Evolutionary conservation across 1,140 invertebrate species (phyloP).

Genomic region (Oryctes rhinoceros): DNA sequence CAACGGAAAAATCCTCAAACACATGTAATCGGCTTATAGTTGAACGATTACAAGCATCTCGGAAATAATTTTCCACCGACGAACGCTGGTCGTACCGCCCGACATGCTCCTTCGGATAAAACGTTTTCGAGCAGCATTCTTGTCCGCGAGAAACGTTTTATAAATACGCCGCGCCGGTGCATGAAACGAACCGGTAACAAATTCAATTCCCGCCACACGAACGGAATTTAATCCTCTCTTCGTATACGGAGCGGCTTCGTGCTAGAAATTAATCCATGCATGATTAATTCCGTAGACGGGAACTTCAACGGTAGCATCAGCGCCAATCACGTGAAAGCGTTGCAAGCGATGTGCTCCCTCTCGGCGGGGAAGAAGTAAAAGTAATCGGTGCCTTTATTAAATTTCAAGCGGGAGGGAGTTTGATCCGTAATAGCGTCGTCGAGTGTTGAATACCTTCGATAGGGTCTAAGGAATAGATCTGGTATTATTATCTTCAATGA

Average conservation of each 20-base stretch:
- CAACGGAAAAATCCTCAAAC: not conserved
- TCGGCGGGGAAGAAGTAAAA: not conserved
- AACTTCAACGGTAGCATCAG: conserved; percentile 3
- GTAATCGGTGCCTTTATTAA: not conserved
- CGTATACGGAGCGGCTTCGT: not conserved
- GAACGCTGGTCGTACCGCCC: not conserved
- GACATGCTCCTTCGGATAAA: not conserved
- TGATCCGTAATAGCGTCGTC: not conserved
- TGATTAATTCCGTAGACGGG: conserved; percentile 17
- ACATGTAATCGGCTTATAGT: not conserved
- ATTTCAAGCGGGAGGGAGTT: not conserved
- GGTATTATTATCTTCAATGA: not conserved
- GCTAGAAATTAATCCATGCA: not conserved
- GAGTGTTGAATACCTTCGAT: not conserved
- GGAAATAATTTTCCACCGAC: not conserved
- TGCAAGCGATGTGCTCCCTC: not conserved
- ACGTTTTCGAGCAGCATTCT: not conserved
- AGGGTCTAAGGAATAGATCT: not conserved
- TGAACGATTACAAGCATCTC: not conserved
- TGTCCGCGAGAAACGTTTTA: not conserved
- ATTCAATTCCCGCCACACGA: conserved; percentile 5
- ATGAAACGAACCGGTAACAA: not conserved
- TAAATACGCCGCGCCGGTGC: not conserved
- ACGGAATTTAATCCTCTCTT: not conserved
- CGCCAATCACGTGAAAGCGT: conserved; percentile 17